Base-by-base conservation (phyloP, 2,888 invertebrate species). In the Caenorhabditis panamensis region DNA sequence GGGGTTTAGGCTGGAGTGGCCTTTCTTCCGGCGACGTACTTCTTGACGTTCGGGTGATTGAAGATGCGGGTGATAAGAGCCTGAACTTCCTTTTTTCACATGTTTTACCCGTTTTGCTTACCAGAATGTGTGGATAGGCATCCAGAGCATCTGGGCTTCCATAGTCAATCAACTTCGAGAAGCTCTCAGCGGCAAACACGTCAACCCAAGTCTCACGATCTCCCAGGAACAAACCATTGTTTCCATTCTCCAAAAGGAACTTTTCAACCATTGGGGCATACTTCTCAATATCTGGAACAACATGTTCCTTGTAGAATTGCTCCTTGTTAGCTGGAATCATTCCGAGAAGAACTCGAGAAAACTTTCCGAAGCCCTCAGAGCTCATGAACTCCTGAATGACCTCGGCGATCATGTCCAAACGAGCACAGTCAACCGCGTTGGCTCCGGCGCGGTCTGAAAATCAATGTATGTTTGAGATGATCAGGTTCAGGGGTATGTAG, bases 171-270 rank as follows among this genome's bases (percentile, higher is more conserved):
- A 86, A 71, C 28, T 84, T 83, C 11, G 84, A 69, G 81, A 89
- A 89, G 11, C 62, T 73, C 73, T 89, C 89, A 16, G 89, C 89
- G 2, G 87, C 87, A 47, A 88, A 86, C 5, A 89, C 86, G 41
- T 89, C 89, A 2, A 88, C 88, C 89, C 89, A 89, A n/a, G 88
- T 89, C 51, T 87, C 87, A 37, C 82, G 80, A 58, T 88, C 88
- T 22, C 88, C 88, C 51, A 86, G 44, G 54, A 88, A 80, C 18
- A 89, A 77, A 16, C 84, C 81, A 36, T 85, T 84, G 71, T 84
- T 84, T 13, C 87, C 89, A 58, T 88, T 86, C 49, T 87, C 87
- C 26, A 89, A 73, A 9, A 89, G 84, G 79, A 86, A 87, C 61
- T 87, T 84, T 62, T 89, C 89, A 18, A 88, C 71, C 13, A 86